A percentile compares a stretch with the other conserved stretches of the same genome.
These are phyloP conservation scores for Cerastoderma edule DNA, from an alignment of 2,888 invertebrate species.

Conservation along the genomic window DNA sequence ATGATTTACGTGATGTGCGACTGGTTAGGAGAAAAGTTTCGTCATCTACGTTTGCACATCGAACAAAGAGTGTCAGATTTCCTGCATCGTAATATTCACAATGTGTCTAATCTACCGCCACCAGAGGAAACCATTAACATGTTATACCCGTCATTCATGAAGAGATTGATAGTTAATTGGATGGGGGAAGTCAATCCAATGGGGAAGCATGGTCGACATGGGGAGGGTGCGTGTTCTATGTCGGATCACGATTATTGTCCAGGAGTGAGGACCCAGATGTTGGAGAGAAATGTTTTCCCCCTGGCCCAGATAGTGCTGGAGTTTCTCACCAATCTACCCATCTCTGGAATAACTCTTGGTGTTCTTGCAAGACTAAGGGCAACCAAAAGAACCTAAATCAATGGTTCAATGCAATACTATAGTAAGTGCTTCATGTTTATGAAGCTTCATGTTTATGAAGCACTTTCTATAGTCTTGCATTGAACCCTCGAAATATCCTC, in stretches of 20 bases:
- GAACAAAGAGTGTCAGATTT: constrained; percentile 65
- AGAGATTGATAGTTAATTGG: constrained; percentile 67
- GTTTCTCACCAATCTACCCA: constrained; percentile 73
- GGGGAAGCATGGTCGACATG: neutral
- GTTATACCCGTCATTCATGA: constrained; percentile 75
- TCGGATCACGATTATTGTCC: constrained; percentile 56
- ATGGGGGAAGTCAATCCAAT: constrained; percentile 42
- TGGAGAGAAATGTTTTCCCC: constrained; percentile 22
- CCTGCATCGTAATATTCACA: constrained; percentile 69
- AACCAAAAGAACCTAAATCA: too few relatives aligned
- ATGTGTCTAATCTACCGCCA: constrained; percentile 71
- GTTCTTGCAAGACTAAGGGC: constrained; percentile 64
- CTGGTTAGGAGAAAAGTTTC: constrained; percentile 73
- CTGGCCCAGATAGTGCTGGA: constrained; percentile 77
- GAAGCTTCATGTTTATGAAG: too few relatives aligned
- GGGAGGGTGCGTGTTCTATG: neutral
- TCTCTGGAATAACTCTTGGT: constrained; percentile 78
- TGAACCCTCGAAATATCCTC: too few relatives aligned
- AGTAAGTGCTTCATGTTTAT: too few relatives aligned
- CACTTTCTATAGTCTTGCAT: too few relatives aligned
- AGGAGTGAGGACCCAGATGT: neutral
- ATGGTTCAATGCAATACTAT: too few relatives aligned
- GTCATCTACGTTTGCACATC: constrained; percentile 61
- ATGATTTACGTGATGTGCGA: constrained; percentile 65
- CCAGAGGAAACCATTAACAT: constrained; percentile 63